Conservation (phyloP, 2,113 vertebrate species). For the Australoheros scitulus region DNA sequence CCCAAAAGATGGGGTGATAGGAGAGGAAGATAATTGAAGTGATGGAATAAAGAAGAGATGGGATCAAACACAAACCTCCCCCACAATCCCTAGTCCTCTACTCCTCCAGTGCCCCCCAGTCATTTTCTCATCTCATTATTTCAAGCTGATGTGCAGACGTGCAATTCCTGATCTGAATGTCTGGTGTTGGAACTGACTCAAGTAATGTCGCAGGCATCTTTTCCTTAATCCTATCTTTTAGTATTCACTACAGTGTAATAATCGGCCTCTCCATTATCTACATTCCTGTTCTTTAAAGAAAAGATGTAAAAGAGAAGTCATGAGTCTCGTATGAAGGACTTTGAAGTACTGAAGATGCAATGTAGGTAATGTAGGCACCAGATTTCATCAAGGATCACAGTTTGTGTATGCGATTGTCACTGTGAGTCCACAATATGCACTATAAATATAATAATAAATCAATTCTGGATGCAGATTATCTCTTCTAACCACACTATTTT, state of each 20-base stretch:
- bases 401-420: not conserved
- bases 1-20: constrained; percentile 63
- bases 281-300: constrained; percentile 17
- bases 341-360: not conserved
- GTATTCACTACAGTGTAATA: constrained; percentile 34
- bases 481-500: not conserved
- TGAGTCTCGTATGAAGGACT: not conserved
- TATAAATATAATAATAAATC: not conserved
- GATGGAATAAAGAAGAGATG: constrained; percentile 81
- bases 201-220: constrained; percentile 41
- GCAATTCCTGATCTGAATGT: constrained; percentile 54
- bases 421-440: not conserved
- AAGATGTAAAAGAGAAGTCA: not conserved
- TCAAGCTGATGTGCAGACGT: constrained; percentile 64
- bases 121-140: constrained; percentile 83
- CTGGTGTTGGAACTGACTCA: constrained; percentile 53
- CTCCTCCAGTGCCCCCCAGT: constrained; percentile 83
- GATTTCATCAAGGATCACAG: not conserved
- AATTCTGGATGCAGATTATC: not conserved
- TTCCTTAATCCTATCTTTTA: constrained; percentile 43
- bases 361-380: not conserved
- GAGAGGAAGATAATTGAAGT: constrained; percentile 86
- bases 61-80: constrained; percentile 82
- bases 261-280: constrained; percentile 19
- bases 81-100: constrained; percentile 77